Conservation (phyloP, 2,797 vertebrate genomes). For the Manis javanica region DNA sequence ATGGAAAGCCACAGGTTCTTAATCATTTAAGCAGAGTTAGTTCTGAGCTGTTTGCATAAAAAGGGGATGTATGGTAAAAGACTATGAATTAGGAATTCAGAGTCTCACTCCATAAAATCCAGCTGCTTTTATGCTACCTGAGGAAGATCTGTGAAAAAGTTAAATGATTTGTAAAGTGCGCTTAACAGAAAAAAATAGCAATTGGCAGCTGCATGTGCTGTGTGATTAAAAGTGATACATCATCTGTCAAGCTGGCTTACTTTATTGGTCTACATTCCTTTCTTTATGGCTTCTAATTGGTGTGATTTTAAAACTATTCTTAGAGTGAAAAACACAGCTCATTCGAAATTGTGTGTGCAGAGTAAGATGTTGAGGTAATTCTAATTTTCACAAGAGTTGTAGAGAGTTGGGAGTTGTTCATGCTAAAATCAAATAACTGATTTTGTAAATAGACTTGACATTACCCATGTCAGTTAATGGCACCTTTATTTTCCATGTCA, state of each 20-base stretch:
- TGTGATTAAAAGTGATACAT: constrained; percentile 88
- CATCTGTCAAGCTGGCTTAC: constrained; percentile 82
- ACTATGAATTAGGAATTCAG: constrained; percentile 85
- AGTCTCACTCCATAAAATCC: constrained; percentile 86
- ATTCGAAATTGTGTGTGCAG: constrained; percentile 54
- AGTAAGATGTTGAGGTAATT: constrained; percentile 67
- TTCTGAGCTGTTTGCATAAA: constrained; percentile 73
- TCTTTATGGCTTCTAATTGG: constrained; percentile 87
- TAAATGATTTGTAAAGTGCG: constrained; percentile 79
- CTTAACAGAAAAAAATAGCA: constrained; percentile 72
- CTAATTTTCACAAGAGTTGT: constrained; percentile 42
- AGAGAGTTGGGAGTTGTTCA: constrained; percentile 34
- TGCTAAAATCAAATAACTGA: constrained; percentile 38
- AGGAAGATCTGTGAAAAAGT: constrained; percentile 76
- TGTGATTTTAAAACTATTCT: constrained; percentile 82
- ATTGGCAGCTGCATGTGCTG: constrained; percentile 83
- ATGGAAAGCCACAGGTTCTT: constrained; percentile 85
- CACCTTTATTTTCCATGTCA: neutral
- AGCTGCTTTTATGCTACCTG: constrained; percentile 75
- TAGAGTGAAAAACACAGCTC: constrained; percentile 75
- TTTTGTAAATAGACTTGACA: constrained; percentile 45
- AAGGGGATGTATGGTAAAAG: constrained; percentile 81
- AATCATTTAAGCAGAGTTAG: constrained; percentile 86
- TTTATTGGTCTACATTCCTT: constrained; percentile 86
- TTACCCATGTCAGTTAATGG: neutral